Evolutionary conservation across 2,113 vertebrate species (phyloP).

Genomic region (Hemiprocne comata): DNA sequence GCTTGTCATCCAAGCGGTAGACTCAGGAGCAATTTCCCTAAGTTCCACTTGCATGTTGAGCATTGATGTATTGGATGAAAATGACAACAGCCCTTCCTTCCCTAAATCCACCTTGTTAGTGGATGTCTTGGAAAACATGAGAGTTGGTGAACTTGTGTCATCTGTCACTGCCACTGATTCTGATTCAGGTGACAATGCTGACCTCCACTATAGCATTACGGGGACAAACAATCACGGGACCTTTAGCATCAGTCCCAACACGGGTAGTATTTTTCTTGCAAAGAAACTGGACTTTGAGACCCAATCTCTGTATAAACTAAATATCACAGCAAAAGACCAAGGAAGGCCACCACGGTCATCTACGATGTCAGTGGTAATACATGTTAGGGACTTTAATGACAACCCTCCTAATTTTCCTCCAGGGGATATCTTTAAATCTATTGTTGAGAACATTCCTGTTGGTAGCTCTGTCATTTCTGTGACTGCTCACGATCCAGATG

Average conservation of each 20-base stretch:
- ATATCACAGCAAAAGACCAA: slow-evolving; percentile 92
- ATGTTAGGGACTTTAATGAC: slow-evolving; percentile 95
- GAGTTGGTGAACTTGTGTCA: slow-evolving; percentile 93
- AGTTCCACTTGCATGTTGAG: slow-evolving; percentile 90
- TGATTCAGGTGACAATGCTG: slow-evolving; percentile 92
- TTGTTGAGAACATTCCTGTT: slow-evolving; percentile 91
- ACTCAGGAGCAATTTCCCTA: slow-evolving; percentile 81
- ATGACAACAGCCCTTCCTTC: slow-evolving; percentile 94
- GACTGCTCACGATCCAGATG: slow-evolving; percentile 91
- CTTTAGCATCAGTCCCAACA: slow-evolving; percentile 96
- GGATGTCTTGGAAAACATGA: slow-evolving; percentile 95
- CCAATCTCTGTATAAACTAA: slow-evolving; percentile 91
- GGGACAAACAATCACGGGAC: slow-evolving; percentile 94
- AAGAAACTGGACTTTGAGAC: slow-evolving; percentile 96
- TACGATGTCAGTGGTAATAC: slow-evolving; percentile 91
- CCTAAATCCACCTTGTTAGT: slow-evolving; percentile 87
- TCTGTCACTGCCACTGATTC: slow-evolving; percentile 93
- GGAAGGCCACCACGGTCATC: slow-evolving; percentile 90
- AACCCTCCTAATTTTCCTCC: slow-evolving; percentile 92
- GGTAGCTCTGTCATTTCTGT: slow-evolving; percentile 89
- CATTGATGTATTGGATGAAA: slow-evolving; percentile 93
- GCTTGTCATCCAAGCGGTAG: slow-evolving; percentile 89
- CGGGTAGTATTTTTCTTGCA: slow-evolving; percentile 93
- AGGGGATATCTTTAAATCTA: slow-evolving; percentile 94
- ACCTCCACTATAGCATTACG: slow-evolving; percentile 91